phyloP scores from a whole-genome alignment of 1,140 invertebrate genomes.

The Cepaea nemoralis region DNA sequence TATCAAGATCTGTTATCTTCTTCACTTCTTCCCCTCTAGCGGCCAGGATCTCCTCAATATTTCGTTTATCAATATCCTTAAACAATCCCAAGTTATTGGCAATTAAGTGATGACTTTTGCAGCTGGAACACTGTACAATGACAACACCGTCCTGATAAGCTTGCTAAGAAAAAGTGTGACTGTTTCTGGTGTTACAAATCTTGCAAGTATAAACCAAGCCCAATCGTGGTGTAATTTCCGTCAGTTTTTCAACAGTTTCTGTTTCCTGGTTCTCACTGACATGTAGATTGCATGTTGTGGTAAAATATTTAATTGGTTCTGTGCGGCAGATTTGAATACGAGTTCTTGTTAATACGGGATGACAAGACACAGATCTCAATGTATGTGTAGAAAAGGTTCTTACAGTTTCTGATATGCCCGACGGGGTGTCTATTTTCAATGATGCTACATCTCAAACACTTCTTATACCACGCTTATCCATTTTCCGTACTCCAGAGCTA shows the following conservation, averaged over 20 bases:
- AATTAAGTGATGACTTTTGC: conserved; percentile 89
- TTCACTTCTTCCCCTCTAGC: conserved; percentile 33
- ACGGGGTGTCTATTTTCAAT: no score
- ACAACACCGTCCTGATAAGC: conserved; percentile 89
- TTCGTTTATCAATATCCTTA: conserved; percentile 78
- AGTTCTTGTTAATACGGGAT: no score
- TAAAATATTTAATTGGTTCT: neutral
- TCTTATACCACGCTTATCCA: no score
- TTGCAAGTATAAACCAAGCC: conserved; percentile 87
- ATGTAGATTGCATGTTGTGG: neutral
- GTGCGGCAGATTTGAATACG: neutral
- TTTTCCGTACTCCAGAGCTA: no score
- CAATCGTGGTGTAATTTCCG: conserved; percentile 74
- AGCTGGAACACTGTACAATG: conserved; percentile 87
- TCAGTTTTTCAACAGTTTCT: conserved; percentile 15
- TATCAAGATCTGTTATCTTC: conserved; percentile 8
- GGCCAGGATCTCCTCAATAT: conserved; percentile 37
- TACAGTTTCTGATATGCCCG: no score
- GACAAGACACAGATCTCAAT: no score
- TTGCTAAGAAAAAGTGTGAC: conserved; percentile 85
- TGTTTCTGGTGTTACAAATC: conserved; percentile 82
- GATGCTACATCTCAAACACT: no score
- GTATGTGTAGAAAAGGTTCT: no score
- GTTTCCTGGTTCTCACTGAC: neutral
- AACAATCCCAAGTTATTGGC: conserved; percentile 95